phyloP scores from a whole-genome alignment of 2,113 vertebrate genomes.

The Coturnix japonica region DNA sequence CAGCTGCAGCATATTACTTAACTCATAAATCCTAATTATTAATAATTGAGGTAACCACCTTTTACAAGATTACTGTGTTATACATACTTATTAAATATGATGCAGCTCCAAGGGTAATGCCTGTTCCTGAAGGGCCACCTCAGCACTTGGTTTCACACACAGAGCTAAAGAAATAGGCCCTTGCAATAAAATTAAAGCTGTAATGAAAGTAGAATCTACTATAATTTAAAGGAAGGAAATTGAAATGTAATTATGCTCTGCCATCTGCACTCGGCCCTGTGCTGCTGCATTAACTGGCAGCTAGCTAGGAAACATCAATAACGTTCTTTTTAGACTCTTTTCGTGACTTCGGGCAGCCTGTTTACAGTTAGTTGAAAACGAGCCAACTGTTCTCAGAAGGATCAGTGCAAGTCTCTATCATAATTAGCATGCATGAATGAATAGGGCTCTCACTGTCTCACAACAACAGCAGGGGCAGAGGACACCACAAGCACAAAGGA shows the following conservation, averaged over 20 bases:
- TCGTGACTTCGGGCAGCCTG: not conserved
- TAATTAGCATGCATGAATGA: not conserved
- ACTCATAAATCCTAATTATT: constrained; percentile 39
- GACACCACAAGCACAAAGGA: not conserved
- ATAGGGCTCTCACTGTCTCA: not conserved
- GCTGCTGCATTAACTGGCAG: not conserved
- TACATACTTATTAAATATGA: not conserved
- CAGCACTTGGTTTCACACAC: not conserved
- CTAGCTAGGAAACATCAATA: not conserved
- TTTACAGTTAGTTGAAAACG: not conserved
- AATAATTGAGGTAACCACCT: constrained; percentile 31
- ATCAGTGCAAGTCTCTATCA: not conserved
- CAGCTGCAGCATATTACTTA: not conserved
- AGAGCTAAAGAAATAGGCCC: not conserved
- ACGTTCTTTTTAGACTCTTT: not conserved
- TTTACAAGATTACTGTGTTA: constrained; percentile 21
- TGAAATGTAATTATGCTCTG: rapidly evolving
- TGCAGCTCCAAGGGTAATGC: not conserved
- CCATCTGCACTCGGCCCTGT: rapidly evolving
- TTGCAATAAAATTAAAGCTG: not conserved
- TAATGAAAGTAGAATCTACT: not conserved
- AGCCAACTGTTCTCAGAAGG: not conserved
- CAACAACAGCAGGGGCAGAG: not conserved
- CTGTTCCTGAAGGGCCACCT: not conserved
- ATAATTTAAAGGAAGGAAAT: not conserved